Evolutionary conservation across 2,113 vertebrate genomes (phyloP), one percentile per base, ranked within the genome.

Genomic region (Copsychus sechellarum): DNA sequence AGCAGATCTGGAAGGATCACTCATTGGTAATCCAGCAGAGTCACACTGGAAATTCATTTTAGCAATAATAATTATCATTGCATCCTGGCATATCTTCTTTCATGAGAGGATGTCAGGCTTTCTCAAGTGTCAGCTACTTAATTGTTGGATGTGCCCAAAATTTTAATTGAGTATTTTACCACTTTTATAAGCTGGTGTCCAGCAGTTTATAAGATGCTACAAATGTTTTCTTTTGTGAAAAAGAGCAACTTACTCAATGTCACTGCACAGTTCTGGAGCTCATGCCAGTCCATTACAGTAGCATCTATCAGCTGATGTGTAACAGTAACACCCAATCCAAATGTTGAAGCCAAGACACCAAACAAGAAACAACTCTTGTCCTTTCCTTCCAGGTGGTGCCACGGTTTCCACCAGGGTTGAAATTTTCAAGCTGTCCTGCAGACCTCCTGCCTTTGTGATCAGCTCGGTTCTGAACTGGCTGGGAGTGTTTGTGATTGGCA

Each of bases 391-490:
- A 98, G 97, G 79, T 60, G 97, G 97, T 64, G 97, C 97, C 53
- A 93, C 94, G 1, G 24, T 96, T 72, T 94, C 97, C 33, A 24
- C 77, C 9, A 91, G 97, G 85, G 50, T 45, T 56, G 98, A 98
- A 85, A 98, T 98, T 66, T 96, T 97, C 60, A 70, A 69, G 33
- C 91, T 97, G 14, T 94, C 96, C 1, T 93, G 96, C 76, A 96
- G 98, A 51, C 86, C 97, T 6, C 53, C 97, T 1, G 97, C 97
- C 57, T 97, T 97, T 76, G 97, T 96, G 80, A 94, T 98, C 42
- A 31, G 84, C 0, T 6, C 95, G 0, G 13, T 94, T 11, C 34
- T 97, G 34, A 97, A 72, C 90, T 97, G 97, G 96, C 4, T 94
- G 36, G 97, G 97, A 0, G 20, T 97, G 43, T 97, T 97, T 38